phyloP scores from a whole-genome alignment of 2,888 invertebrate species.

The Netelia virgata region DNA sequence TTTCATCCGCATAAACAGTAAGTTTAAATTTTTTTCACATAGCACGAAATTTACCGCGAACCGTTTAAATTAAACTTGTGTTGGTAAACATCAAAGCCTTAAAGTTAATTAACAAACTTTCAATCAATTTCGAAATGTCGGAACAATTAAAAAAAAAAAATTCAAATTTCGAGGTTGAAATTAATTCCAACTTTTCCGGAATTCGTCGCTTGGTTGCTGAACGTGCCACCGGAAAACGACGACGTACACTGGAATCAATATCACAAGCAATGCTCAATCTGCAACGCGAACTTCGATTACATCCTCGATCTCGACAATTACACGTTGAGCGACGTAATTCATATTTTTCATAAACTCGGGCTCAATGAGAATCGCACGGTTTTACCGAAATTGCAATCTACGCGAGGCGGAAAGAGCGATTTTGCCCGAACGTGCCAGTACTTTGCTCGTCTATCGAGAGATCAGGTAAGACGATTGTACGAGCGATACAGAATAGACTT shows the following conservation, averaged over 20 bases:
- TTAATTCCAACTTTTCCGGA: slow-evolving; percentile 82
- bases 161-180: slow-evolving; percentile 75
- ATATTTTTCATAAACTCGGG: slow-evolving; percentile 76
- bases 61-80: not conserved
- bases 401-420: slow-evolving; percentile 77
- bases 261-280: slow-evolving; percentile 81
- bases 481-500: slow-evolving; percentile 82
- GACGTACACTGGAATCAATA: slow-evolving; percentile 83
- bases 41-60: not conserved
- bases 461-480: slow-evolving; percentile 77
- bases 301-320: slow-evolving; percentile 81
- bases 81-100: slow-evolving; percentile 13
- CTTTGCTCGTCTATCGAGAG: slow-evolving; percentile 77
- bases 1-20: slow-evolving; percentile 79
- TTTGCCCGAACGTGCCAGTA: slow-evolving; percentile 80
- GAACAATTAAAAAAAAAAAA: not conserved
- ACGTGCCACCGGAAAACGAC: slow-evolving; percentile 74
- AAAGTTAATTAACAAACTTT: slow-evolving; percentile 25
- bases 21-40: slow-evolving; percentile 22
- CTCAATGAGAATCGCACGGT: slow-evolving; percentile 68
- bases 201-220: slow-evolving; percentile 81
- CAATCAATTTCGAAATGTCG: not conserved
- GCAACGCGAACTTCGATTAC: slow-evolving; percentile 78
- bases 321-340: slow-evolving; percentile 74
- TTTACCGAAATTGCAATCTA: slow-evolving; percentile 75